These are phyloP conservation scores for Xyrichtys novacula DNA, from an alignment of 2,797 vertebrate species.

Conservation along the genomic window DNA sequence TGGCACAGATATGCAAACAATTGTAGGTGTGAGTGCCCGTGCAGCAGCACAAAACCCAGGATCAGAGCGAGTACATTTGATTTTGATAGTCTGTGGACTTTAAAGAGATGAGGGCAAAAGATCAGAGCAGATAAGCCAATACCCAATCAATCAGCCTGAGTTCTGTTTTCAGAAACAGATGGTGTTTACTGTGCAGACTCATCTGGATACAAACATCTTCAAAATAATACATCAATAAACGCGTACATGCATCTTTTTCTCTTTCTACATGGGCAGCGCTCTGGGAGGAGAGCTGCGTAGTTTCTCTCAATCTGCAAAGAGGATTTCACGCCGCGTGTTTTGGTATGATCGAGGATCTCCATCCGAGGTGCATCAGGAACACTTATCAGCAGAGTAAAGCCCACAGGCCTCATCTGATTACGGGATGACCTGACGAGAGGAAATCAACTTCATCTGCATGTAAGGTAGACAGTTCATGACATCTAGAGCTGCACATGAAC, in stretches of 20 bases:
- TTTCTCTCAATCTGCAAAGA: conserved; percentile 45
- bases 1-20: conserved; percentile 11
- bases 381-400: conserved; percentile 25
- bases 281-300: neutral
- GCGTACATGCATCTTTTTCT: neutral
- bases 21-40: conserved; percentile 2
- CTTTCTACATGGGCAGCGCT: conserved; percentile 1
- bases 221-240: conserved; percentile 31
- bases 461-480: conserved; percentile 1
- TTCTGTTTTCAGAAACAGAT: conserved; percentile 75
- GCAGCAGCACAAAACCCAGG: conserved; percentile 8
- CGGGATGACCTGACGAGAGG: neutral
- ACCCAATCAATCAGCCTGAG: conserved; percentile 71
- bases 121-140: conserved; percentile 71
- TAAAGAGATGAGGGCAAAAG: conserved; percentile 66
- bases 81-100: conserved; percentile 55
- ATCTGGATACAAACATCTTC: conserved; percentile 42
- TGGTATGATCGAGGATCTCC: conserved; percentile 21
- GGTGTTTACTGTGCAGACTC: conserved; percentile 40
- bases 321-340: conserved; percentile 54
- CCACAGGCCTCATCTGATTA: neutral
- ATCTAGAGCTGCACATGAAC: conserved; percentile 5
- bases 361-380: conserved; percentile 24
- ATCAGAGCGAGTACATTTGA: conserved; percentile 69
- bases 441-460: conserved; percentile 1